Conservation (phyloP, 2,113 vertebrate genomes). For the Spermophilus dauricus region DNA sequence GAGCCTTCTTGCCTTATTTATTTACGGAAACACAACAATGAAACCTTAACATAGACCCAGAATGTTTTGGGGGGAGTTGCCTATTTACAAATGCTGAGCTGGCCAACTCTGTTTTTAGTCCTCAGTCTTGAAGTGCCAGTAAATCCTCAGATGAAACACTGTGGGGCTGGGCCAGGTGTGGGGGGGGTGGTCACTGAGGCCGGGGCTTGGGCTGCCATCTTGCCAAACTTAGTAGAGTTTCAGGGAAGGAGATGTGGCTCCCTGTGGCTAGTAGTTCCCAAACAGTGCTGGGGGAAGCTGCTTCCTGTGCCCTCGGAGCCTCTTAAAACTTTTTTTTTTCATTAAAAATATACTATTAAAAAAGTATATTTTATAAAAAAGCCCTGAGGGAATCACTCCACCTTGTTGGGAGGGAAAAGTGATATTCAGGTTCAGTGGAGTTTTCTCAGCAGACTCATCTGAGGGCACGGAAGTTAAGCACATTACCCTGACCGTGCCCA, state of each 20-base stretch:
- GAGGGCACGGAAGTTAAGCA: too few relatives aligned
- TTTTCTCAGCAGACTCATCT: background rate
- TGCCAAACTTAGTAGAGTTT: background rate
- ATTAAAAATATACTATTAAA: background rate
- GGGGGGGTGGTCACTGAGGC: fast-evolving
- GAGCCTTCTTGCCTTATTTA: background rate
- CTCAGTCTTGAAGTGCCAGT: background rate
- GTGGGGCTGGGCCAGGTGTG: background rate
- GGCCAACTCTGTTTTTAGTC: conserved; percentile 28
- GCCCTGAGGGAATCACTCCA: background rate
- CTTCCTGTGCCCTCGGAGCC: background rate
- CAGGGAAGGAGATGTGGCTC: background rate
- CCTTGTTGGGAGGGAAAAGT: background rate
- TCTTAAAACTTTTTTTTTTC: background rate
- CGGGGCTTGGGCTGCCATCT: background rate
- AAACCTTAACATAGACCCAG: background rate
- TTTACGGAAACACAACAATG: background rate
- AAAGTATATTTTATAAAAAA: background rate
- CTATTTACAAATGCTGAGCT: conserved; percentile 30
- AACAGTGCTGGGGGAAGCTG: background rate
- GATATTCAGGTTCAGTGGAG: background rate
- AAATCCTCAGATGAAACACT: background rate
- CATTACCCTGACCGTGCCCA: fast-evolving
- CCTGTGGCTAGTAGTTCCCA: background rate
- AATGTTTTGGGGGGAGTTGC: background rate